Base-by-base conservation (phyloP, 2,113 vertebrate genomes). In the Fregetta grallaria region DNA sequence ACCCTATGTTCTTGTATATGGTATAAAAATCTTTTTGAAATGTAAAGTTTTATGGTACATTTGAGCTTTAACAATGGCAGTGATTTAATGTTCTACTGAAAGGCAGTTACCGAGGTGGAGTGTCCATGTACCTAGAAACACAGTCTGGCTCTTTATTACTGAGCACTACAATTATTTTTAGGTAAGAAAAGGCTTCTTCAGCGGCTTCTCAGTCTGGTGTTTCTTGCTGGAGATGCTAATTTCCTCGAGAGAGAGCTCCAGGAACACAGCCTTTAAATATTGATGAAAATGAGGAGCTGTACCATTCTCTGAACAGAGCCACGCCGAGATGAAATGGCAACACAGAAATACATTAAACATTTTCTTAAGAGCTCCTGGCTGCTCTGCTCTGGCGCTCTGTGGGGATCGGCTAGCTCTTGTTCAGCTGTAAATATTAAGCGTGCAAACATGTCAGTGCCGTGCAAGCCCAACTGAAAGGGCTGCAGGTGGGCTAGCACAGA, bases 401-500 rank as follows among this genome's bases (percentile, higher is more conserved):
- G 22, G 18, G 15, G 11, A 59, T 13, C 25, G 47, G n/a, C 15
- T 10, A 29, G 17, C 50, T 42, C 8, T 0, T 0, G 4, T 16
- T 49, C 62, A 27, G 26, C 40, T 40, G 14, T 8, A 17, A 36
- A 13, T n/a, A 36, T 0, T 7, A 66, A 40, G 14, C 1, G 1
- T 1, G 6, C 34, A 32, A 49, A 42, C 9, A 3, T 2, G 22
- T 9, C 2, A 2, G 23, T 19, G 61, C 83, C 2, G 1, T 3
- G 12, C 52, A 14, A 56, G 34, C 15, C 61, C 3, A 20, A 21
- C 10, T 1, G 49, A 2, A 21, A 15, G 42, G 30, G 50, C 44
- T 56, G 59, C 40, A 5, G 72, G n/a, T 27, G 65, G 32, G 49
- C 32, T 21, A 52, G 20, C 5, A 1, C 23, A 8, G 38, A 38